Evolutionary conservation across 2,113 vertebrate genomes (phyloP).

Genomic region (Lepisosteus osseus): DNA sequence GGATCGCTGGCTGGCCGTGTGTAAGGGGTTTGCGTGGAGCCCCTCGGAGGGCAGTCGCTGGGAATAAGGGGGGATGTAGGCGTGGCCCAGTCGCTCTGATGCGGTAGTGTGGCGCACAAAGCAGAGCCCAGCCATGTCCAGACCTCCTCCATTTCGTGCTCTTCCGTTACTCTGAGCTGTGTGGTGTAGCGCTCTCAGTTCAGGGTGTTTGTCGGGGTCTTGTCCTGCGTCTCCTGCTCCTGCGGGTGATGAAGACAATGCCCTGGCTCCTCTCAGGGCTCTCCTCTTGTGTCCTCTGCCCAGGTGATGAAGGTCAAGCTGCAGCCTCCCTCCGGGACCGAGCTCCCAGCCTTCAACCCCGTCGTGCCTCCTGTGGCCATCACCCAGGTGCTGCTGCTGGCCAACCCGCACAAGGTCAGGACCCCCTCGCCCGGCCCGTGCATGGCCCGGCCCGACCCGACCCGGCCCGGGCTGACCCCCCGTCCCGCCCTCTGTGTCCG

Average conservation of each 20-base stretch:
- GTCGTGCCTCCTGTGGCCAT: conserved; percentile 87
- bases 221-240: background rate
- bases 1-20: too few species aligned
- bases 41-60: too few species aligned
- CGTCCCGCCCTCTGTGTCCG: background rate
- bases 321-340: conserved; percentile 86
- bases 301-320: conserved; percentile 95
- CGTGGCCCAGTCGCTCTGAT: background rate
- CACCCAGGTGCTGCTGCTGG: conserved; percentile 91
- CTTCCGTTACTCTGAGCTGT: background rate
- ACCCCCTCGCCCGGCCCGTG: background rate
- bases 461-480: background rate
- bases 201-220: too few species aligned
- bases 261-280: background rate
- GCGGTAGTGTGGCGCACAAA: background rate
- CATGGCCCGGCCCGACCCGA: background rate
- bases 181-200: background rate
- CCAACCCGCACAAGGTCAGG: conserved; percentile 90
- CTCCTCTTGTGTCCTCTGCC: conserved; percentile 10
- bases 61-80: background rate
- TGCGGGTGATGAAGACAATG: too few species aligned
- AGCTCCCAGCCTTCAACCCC: conserved; percentile 90
- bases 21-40: too few species aligned
- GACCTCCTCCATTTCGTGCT: background rate
- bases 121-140: background rate